Percentiles rank a stretch among this genome's conserved stretches.
phyloP scores from a whole-genome alignment of 2,113 vertebrate genomes.

The Ardeotis arabs region DNA sequence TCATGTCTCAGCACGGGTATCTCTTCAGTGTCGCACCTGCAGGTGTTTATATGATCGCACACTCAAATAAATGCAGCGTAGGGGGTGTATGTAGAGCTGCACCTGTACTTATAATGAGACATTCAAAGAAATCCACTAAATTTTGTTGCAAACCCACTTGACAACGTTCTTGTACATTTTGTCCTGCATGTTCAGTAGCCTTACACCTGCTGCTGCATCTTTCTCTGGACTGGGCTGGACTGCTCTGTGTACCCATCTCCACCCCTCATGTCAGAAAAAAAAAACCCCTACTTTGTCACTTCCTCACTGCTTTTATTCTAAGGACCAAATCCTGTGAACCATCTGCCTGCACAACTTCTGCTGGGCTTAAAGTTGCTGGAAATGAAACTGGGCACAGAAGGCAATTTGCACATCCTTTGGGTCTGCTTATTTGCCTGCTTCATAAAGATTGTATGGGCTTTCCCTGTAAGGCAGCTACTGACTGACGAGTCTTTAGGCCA shows the following conservation, averaged over 20 bases:
- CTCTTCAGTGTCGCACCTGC: constrained; percentile 51
- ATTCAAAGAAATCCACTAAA: constrained; percentile 7
- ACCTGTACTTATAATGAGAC: constrained; percentile 48
- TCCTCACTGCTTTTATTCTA: background rate
- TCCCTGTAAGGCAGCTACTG: background rate
- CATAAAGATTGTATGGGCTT: background rate
- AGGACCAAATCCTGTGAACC: background rate
- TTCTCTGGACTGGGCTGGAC: background rate
- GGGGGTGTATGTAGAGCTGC: constrained; percentile 40
- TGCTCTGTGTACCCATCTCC: background rate
- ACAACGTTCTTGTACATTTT: background rate
- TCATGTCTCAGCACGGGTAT: constrained; percentile 49
- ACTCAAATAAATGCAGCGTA: constrained; percentile 22
- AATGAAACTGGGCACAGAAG: background rate
- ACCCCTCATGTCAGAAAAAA: background rate
- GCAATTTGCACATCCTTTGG: background rate
- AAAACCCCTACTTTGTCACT: background rate
- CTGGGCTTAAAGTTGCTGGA: background rate
- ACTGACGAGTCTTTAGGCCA: background rate
- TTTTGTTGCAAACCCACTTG: background rate
- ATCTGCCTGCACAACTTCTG: background rate
- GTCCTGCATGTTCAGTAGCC: background rate
- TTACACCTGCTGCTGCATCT: background rate
- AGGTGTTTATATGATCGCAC: constrained; percentile 45
- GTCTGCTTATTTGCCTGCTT: background rate